Percentiles rank a stretch among this genome's conserved stretches.
Conservation (phyloP, 2,888 invertebrate genomes). For the Meiosimyza decipiens region DNA sequence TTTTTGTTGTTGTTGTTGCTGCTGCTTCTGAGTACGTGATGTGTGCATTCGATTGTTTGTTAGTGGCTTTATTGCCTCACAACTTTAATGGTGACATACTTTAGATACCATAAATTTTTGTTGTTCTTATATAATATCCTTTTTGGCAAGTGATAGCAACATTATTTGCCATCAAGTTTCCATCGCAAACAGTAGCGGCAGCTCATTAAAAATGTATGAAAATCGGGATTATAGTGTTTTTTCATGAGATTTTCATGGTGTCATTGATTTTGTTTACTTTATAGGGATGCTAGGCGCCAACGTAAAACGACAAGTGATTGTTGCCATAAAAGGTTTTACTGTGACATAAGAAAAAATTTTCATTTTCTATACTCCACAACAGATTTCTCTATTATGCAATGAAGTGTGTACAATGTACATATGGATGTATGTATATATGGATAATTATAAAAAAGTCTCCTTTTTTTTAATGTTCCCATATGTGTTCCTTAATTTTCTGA, state of each 20-base stretch:
- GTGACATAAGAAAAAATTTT: too few species aligned
- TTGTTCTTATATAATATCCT: not conserved
- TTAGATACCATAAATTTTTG: not conserved
- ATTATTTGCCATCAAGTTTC: not conserved
- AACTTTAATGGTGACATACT: conserved; percentile 7
- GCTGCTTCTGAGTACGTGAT: conserved; percentile 2
- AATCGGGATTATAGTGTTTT: conserved; percentile 19
- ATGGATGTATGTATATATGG: too few species aligned
- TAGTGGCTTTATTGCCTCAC: not conserved
- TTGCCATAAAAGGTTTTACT: too few species aligned
- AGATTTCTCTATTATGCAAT: too few species aligned
- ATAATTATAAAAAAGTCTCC: too few species aligned
- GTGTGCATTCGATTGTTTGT: conserved; percentile 1
- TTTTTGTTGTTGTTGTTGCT: not conserved
- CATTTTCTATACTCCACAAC: too few species aligned
- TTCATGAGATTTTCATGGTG: conserved; percentile 18
- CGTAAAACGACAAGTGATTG: too few species aligned
- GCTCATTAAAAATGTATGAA: conserved; percentile 24
- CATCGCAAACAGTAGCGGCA: not conserved
- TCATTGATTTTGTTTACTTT: not conserved
- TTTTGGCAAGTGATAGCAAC: not conserved
- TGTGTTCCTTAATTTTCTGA: too few species aligned
- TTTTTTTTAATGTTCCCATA: too few species aligned
- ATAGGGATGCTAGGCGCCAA: not conserved
- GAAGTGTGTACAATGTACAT: too few species aligned